Base-by-base conservation (phyloP, 37 sponge, comb jelly and placozoan species). In the Oopsacas minuta region DNA sequence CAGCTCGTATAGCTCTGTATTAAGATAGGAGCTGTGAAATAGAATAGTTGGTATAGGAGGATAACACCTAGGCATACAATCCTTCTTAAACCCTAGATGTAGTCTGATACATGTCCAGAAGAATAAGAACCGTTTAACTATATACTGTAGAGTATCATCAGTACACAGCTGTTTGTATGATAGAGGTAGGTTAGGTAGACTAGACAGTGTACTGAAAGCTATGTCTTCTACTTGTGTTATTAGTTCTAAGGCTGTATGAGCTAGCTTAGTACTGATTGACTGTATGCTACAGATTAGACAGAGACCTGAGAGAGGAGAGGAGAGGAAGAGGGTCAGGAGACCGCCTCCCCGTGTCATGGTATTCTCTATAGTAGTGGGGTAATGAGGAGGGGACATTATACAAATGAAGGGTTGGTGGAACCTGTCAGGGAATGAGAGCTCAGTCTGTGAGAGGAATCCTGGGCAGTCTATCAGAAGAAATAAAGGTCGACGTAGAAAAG, bases 281-380 rank as follows among this genome's bases (percentile, higher is more conserved):
- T n/a, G 20, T 61, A 61, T 61, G 28, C 75, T 34, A 34, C 75
- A 61, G 20, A 61, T 61, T 25, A 61, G 75, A n/a, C 75, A 61
- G 75, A 61, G 75, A 25, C 17, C 75, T 10, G 5, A 34, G 28
- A 61, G 75, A 25, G 75, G 75, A 5, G 75, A 61, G 75, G 28
- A 61, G 75, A 61, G 5, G 75, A 12, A 61, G 28, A 61, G 75
- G 28, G 75, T 20, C 1, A 61, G 75, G 28, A 61, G 75, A 25
- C 75, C 75, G 75, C 75, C 75, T 34, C 75, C 75, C 3, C 75
- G 75, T 3, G 75, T 12, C 75, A 61, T 10, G 75, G 3, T 7
- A 34, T 61, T 61, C 75, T 61, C 75, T 61, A 61, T 61, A 10
- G 75, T 61, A 34, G 22, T 61, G 32, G 75, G 75, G 75, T 61